A percentile compares a stretch with the other conserved stretches of the same genome.
Conservation (phyloP, 2,113 vertebrate genomes). For the Otolemur garnettii region DNA sequence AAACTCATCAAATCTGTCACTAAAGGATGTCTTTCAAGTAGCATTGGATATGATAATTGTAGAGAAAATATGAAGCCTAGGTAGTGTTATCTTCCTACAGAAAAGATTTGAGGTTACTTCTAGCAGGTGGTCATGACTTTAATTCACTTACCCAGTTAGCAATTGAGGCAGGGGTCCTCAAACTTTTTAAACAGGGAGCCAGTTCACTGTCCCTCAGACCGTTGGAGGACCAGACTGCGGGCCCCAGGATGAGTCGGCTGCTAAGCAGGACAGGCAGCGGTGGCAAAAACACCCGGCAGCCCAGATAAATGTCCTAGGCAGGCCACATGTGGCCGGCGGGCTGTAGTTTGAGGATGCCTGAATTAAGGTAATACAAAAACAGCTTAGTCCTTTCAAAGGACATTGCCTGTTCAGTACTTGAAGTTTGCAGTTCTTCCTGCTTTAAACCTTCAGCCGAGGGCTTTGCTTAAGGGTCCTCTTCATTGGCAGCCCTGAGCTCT, state of each 20-base stretch:
- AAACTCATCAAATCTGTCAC: background rate
- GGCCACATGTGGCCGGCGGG: too few relatives aligned
- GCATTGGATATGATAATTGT: background rate
- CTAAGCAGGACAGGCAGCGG: too few relatives aligned
- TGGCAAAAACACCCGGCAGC: too few relatives aligned
- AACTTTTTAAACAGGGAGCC: too few relatives aligned
- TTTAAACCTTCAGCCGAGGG: background rate
- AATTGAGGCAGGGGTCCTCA: too few relatives aligned
- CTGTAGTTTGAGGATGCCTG: too few relatives aligned
- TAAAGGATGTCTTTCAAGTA: background rate
- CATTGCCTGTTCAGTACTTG: background rate
- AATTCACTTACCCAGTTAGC: background rate
- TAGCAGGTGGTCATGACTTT: background rate
- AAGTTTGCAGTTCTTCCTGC: background rate
- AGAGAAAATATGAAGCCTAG: background rate
- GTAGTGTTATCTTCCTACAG: background rate
- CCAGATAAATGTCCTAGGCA: too few relatives aligned
- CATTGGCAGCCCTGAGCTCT: background rate
- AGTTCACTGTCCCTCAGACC: too few relatives aligned
- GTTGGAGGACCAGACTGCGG: too few relatives aligned
- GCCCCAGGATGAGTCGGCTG: too few relatives aligned
- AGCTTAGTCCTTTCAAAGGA: background rate
- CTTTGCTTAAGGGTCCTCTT: background rate
- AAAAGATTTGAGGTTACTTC: background rate
- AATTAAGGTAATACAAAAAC: background rate